A percentile compares a stretch with the other conserved stretches of the same genome.
phyloP scores from a whole-genome alignment of 2,888 invertebrate genomes.

The Bugula neritina region DNA sequence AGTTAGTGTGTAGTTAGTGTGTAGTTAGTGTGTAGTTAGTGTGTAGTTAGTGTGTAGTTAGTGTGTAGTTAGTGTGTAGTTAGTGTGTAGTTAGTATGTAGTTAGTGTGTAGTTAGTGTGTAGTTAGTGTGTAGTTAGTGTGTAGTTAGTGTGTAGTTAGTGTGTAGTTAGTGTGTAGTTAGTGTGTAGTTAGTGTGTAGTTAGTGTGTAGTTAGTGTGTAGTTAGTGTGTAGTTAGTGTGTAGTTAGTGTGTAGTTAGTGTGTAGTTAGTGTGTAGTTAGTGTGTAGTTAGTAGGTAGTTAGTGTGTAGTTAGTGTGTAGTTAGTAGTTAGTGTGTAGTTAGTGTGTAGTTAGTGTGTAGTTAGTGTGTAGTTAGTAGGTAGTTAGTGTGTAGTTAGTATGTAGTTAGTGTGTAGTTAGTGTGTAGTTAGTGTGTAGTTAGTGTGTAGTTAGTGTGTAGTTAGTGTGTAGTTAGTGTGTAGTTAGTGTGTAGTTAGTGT shows the following conservation, averaged over 20 bases:
- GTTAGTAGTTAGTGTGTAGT: conserved; percentile 6
- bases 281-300: not conserved
- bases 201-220: too few species aligned
- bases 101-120: too few species aligned
- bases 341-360: conserved; percentile 6
- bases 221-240: not conserved
- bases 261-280: not conserved
- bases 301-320: conserved; percentile 1
- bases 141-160: too few species aligned
- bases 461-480: not conserved
- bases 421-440: not conserved
- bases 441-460: conserved; percentile 6
- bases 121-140: too few species aligned
- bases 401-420: too few species aligned
- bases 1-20: too few species aligned
- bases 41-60: too few species aligned
- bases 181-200: too few species aligned
- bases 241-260: not conserved
- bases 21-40: too few species aligned
- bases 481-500: conserved; percentile 6
- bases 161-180: too few species aligned
- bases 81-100: too few species aligned
- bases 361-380: not conserved
- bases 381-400: not conserved
- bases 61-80: too few species aligned